Evolutionary conservation across 2,113 vertebrate species (phyloP).

Genomic region (Globicephala melas): DNA sequence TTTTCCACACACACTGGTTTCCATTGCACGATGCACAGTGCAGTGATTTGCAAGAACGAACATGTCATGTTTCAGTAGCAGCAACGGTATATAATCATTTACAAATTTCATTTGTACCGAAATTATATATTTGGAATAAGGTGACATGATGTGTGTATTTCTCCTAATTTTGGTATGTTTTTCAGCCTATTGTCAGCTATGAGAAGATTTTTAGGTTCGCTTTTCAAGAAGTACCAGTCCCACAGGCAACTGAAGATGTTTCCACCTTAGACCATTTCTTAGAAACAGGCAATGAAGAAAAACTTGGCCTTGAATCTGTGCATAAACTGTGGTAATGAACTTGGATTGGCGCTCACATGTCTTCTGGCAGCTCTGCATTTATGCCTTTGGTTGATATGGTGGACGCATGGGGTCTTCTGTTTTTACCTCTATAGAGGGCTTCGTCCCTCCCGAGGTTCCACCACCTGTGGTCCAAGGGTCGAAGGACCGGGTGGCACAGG

Average conservation of each 20-base stretch:
- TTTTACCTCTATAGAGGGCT: no score
- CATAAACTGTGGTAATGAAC: slow-evolving; percentile 75
- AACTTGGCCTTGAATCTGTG: slow-evolving; percentile 29
- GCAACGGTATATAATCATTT: fast-evolving
- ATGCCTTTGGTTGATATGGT: neutral
- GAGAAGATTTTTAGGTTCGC: slow-evolving; percentile 74
- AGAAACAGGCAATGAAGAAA: slow-evolving; percentile 56
- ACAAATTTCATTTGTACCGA: neutral
- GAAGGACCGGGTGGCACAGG: neutral
- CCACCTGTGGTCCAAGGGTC: neutral
- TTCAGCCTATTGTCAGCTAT: slow-evolving; percentile 69
- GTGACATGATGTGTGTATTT: neutral
- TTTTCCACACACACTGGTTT: no score
- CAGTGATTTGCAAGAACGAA: neutral
- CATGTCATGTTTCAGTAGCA: fast-evolving
- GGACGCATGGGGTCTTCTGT: neutral
- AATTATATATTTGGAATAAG: no score
- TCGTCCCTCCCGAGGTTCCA: fast-evolving
- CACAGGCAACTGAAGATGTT: slow-evolving; percentile 62
- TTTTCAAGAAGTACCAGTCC: slow-evolving; percentile 78
- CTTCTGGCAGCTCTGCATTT: neutral
- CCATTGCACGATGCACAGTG: fast-evolving
- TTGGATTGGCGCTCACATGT: neutral
- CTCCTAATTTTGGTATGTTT: neutral
- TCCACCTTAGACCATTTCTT: slow-evolving; percentile 72